Evolutionary conservation across 2,113 vertebrate genomes (phyloP).

Genomic region (Brachypteracias leptosomus): DNA sequence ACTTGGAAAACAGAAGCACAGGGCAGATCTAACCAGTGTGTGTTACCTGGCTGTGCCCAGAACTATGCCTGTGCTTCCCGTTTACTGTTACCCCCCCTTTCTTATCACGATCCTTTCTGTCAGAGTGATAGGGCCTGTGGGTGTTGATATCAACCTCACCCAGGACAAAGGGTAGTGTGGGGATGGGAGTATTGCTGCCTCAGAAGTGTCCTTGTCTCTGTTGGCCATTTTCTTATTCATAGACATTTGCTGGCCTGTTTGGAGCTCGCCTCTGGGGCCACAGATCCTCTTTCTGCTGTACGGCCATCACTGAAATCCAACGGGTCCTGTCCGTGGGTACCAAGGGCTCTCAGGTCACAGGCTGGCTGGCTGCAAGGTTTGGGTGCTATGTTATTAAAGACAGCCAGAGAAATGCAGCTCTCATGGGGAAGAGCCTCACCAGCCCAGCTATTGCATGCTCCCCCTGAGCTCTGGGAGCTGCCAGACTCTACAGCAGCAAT

Average conservation of each 20-base stretch:
- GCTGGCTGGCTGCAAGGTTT: not conserved
- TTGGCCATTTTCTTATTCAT: accelerated
- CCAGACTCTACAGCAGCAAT: not conserved
- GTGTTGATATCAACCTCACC: not conserved
- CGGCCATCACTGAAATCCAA: accelerated
- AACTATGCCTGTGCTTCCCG: not conserved
- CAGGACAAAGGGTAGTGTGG: not conserved
- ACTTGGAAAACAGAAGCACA: not conserved
- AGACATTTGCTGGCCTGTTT: not conserved
- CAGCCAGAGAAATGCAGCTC: not conserved
- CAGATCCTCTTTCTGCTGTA: not conserved
- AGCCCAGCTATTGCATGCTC: not conserved
- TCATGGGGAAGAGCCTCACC: not conserved
- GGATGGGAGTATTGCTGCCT: not conserved
- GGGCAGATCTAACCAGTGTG: not conserved
- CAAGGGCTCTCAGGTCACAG: not conserved
- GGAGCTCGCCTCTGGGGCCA: not conserved
- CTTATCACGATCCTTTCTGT: not conserved
- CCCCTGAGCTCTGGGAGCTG: not conserved
- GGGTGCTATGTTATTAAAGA: not conserved
- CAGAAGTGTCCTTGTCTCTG: accelerated
- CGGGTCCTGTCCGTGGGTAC: accelerated
- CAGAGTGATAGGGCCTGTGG: not conserved
- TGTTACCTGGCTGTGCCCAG: not conserved
- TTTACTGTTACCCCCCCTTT: not conserved